A percentile compares a stretch with the other conserved stretches of the same genome.
phyloP scores from a whole-genome alignment of 2,888 invertebrate genomes.

The Melanotus villosus region DNA sequence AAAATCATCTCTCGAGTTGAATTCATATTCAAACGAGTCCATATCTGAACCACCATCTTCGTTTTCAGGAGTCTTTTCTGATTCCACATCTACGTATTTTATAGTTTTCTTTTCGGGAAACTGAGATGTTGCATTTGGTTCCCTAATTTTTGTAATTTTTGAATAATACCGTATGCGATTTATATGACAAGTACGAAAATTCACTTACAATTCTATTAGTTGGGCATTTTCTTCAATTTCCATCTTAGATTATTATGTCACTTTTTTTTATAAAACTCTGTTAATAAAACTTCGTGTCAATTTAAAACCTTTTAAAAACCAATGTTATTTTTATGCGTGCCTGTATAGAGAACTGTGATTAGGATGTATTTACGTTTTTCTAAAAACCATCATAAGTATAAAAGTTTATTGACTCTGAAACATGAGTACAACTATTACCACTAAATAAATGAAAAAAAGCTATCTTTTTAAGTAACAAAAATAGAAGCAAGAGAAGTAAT shows the following conservation, averaged over 20 bases:
- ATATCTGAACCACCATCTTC: conserved; percentile 10
- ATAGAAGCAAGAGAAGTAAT: too few relatives aligned
- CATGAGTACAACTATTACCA: too few relatives aligned
- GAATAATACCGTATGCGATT: background rate
- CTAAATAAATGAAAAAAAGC: too few relatives aligned
- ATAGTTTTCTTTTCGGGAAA: background rate
- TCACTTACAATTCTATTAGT: conserved; percentile 18
- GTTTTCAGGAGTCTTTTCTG: conserved; percentile 7
- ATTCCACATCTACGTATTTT: background rate
- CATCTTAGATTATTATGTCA: background rate
- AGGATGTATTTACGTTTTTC: too few relatives aligned
- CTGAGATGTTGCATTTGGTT: background rate
- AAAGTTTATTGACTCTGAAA: too few relatives aligned
- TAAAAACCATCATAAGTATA: too few relatives aligned
- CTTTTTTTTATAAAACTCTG: too few relatives aligned
- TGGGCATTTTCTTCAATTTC: background rate
- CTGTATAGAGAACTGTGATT: too few relatives aligned
- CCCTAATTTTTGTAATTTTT: background rate
- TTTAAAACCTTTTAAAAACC: too few relatives aligned
- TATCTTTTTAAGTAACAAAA: too few relatives aligned
- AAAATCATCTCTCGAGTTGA: conserved; percentile 25
- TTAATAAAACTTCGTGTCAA: too few relatives aligned
- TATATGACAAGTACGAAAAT: background rate
- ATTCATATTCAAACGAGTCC: conserved; percentile 16
- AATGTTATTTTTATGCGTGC: too few relatives aligned